Percentiles rank a stretch among this genome's conserved stretches.
Conservation (phyloP, 2,797 vertebrate species). For the Remorina albescens region DNA sequence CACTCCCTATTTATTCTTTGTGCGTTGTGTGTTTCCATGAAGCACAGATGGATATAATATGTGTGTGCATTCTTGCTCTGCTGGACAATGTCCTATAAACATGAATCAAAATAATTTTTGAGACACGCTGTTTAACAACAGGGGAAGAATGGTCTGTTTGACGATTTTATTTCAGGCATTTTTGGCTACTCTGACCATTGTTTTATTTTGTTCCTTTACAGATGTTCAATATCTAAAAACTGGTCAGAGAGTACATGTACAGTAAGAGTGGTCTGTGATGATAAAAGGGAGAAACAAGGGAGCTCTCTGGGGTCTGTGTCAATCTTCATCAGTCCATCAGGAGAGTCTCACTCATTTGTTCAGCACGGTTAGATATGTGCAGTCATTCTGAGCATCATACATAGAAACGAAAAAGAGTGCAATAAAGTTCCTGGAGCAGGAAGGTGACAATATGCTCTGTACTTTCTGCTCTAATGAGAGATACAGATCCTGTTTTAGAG, state of each 20-base stretch:
- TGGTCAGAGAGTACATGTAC: no score
- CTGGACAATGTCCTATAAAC: neutral
- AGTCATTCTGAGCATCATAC: slow-evolving; percentile 8
- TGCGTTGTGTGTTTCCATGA: neutral
- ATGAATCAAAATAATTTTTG: no score
- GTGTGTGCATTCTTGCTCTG: neutral
- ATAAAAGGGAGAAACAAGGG: neutral
- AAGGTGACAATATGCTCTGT: neutral
- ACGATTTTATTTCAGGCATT: no score
- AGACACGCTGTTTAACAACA: no score
- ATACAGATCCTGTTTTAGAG: slow-evolving; percentile 15
- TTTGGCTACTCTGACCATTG: no score
- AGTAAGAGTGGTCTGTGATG: neutral
- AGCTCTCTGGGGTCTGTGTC: slow-evolving; percentile 9
- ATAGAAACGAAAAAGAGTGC: slow-evolving; percentile 15
- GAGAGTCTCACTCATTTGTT: slow-evolving; percentile 27
- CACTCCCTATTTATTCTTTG: neutral
- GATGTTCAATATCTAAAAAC: no score
- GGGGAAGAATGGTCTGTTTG: neutral
- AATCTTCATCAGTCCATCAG: slow-evolving; percentile 2
- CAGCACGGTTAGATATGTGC: slow-evolving; percentile 14
- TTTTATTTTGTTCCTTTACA: no score
- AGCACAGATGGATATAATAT: neutral
- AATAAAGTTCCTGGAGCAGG: slow-evolving; percentile 19
- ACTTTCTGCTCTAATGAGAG: slow-evolving; percentile 20